These are phyloP conservation scores for Brienomyrus brachyistius DNA, from an alignment of 2,113 vertebrate genomes.

Conservation along the genomic window DNA sequence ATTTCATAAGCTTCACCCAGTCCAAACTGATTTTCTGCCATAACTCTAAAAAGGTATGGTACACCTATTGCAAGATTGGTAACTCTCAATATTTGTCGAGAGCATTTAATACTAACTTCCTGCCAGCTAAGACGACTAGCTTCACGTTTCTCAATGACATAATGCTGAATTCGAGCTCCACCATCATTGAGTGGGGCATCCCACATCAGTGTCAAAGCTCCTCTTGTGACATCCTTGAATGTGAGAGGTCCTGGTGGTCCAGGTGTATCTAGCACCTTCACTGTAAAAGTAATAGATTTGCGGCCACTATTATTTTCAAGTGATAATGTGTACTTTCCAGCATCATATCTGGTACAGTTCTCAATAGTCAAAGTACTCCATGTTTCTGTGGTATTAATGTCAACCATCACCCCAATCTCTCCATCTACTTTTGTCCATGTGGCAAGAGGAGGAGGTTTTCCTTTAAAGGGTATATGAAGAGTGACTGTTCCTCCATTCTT, in stretches of 20 bases:
- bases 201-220: conserved; percentile 81
- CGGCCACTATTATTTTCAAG: conserved; percentile 86
- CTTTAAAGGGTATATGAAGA: conserved; percentile 80
- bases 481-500: conserved; percentile 78
- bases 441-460: conserved; percentile 79
- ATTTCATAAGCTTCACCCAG: conserved; percentile 83
- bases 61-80: conserved; percentile 80
- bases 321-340: conserved; percentile 86
- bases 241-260: conserved; percentile 79
- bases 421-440: conserved; percentile 86
- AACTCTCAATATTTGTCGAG: conserved; percentile 71
- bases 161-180: conserved; percentile 86
- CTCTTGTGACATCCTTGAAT: conserved; percentile 80
- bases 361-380: conserved; percentile 70
- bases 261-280: conserved; percentile 89
- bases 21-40: conserved; percentile 91
- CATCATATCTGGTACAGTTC: conserved; percentile 83
- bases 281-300: conserved; percentile 81
- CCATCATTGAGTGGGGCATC: conserved; percentile 84
- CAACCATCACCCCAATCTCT: conserved; percentile 73
- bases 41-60: conserved; percentile 89
- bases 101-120: conserved; percentile 79
- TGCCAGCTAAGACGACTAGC: conserved; percentile 95
- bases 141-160: conserved; percentile 85
- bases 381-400: conserved; percentile 70